Percentiles rank a stretch among this genome's conserved stretches.
Evolutionary conservation across 2,113 vertebrate genomes (phyloP).

Genomic region (Carassius carassius): DNA sequence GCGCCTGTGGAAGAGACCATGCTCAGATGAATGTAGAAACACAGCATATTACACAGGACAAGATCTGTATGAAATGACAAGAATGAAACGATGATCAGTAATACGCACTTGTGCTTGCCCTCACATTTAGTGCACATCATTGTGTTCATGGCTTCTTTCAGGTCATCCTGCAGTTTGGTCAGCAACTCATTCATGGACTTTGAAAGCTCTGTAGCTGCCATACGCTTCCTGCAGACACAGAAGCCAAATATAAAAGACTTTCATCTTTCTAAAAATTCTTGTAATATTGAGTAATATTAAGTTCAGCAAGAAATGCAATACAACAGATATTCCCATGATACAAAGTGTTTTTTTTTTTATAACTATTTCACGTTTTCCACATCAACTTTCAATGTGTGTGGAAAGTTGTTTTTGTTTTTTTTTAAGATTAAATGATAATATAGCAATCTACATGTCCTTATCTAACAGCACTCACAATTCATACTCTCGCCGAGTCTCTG

Average conservation of each 20-base stretch:
- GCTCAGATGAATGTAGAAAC: background rate
- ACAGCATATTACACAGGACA: background rate
- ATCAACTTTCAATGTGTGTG: too few species aligned
- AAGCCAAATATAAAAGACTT: background rate
- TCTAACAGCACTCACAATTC: constrained; percentile 81
- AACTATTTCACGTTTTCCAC: too few species aligned
- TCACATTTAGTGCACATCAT: constrained; percentile 96
- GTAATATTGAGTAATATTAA: background rate
- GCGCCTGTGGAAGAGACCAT: constrained; percentile 71
- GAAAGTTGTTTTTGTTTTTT: too few species aligned
- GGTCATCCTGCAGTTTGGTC: constrained; percentile 90
- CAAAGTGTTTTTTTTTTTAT: too few species aligned
- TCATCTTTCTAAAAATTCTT: background rate
- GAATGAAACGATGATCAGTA: background rate
- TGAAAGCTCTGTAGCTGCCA: constrained; percentile 88
- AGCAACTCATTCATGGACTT: constrained; percentile 91
- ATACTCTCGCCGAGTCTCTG: constrained; percentile 86
- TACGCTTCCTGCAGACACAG: constrained; percentile 78
- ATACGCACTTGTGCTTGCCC: constrained; percentile 89
- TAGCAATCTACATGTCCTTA: background rate
- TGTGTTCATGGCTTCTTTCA: constrained; percentile 94
- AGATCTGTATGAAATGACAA: background rate
- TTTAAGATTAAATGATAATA: too few species aligned
- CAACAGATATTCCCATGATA: background rate
- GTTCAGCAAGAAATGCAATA: background rate